phyloP scores from a whole-genome alignment of 64 coral and sea anemone species.

The Stylophora pistillata region DNA sequence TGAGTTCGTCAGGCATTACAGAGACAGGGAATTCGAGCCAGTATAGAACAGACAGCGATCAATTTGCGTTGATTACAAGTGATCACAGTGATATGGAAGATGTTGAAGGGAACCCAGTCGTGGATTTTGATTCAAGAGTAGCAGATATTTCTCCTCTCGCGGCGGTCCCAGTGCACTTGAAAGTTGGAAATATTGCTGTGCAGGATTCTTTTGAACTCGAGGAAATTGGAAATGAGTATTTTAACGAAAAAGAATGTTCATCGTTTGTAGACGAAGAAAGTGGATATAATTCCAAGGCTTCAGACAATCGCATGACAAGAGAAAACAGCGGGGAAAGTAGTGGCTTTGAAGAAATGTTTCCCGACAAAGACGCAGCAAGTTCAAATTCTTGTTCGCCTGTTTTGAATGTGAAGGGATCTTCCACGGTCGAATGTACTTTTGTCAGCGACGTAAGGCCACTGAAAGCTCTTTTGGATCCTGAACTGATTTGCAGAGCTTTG shows the following conservation, averaged over 20 bases:
- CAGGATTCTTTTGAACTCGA: constrained; percentile 89
- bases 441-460: background rate
- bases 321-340: constrained; percentile 82
- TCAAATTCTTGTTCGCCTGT: constrained; percentile 1
- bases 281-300: background rate
- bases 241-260: constrained; percentile 51
- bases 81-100: background rate
- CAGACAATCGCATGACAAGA: constrained; percentile 30
- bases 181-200: background rate
- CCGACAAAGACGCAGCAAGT: constrained; percentile 24
- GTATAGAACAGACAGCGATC: background rate
- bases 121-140: background rate
- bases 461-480: constrained; percentile 17
- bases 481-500: background rate
- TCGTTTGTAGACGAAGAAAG: constrained; percentile 1
- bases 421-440: background rate
- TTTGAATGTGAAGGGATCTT: background rate
- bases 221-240: constrained; percentile 73
- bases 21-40: background rate
- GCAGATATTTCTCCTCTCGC: background rate
- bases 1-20: background rate
- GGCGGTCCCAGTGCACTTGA: background rate
- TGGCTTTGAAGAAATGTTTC: constrained; percentile 79
- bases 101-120: background rate
- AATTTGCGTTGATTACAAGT: background rate